A percentile compares a stretch with the other conserved stretches of the same genome.
These are phyloP conservation scores for Trichonephila inaurata DNA, from an alignment of 1,140 invertebrate genomes.

Conservation along the genomic window DNA sequence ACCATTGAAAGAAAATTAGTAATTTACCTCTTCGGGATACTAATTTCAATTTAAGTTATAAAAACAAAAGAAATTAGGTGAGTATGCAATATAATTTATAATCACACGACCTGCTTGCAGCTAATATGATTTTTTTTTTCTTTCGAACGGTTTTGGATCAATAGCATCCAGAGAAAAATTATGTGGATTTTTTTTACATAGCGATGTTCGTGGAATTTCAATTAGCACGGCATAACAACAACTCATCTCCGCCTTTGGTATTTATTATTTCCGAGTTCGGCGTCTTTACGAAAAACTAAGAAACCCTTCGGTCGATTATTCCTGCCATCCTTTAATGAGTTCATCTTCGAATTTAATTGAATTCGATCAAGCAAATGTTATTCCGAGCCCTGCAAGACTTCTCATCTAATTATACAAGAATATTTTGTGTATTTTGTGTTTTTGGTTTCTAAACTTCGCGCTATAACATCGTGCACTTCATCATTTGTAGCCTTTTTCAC, in stretches of 20 bases:
- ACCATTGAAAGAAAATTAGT: too few relatives aligned
- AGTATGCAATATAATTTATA: too few relatives aligned
- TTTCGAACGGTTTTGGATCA: too few relatives aligned
- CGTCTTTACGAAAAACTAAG: background rate
- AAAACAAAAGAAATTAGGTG: too few relatives aligned
- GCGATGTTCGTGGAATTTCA: background rate
- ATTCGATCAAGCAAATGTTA: conserved; percentile 54
- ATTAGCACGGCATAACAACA: background rate
- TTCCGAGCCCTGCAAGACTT: background rate
- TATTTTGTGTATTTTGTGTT: background rate
- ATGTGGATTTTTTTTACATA: background rate
- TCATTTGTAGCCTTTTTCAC: background rate
- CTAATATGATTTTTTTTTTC: too few relatives aligned
- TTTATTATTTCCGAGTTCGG: background rate
- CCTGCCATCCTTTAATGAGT: conserved; percentile 34
- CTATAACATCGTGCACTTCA: background rate
- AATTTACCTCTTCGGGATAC: too few relatives aligned
- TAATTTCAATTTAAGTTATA: too few relatives aligned
- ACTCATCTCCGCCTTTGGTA: background rate
- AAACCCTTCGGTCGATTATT: background rate
- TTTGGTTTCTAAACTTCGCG: background rate
- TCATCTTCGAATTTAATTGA: conserved; percentile 54
- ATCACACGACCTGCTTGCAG: too few relatives aligned
- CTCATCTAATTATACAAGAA: background rate
- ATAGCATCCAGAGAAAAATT: background rate